Evolutionary conservation across 2,797 vertebrate genomes (phyloP).

Genomic region (Notoglanidium macrostoma): DNA sequence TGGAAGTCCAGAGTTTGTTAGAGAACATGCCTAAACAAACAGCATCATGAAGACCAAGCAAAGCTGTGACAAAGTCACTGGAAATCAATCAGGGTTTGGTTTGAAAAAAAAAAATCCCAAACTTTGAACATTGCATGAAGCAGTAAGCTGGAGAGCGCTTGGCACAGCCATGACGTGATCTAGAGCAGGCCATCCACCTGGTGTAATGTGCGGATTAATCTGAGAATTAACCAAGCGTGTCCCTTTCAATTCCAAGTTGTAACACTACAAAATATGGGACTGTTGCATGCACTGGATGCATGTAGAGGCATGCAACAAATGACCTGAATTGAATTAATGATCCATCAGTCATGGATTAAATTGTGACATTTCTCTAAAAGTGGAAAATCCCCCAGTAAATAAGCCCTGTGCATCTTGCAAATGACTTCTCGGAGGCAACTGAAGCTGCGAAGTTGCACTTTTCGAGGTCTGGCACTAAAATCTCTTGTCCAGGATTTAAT

Average conservation of each 20-base stretch:
- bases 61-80: not conserved
- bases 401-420: not conserved
- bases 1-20: not conserved
- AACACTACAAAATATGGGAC: not conserved
- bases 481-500: conserved; percentile 23
- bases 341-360: not conserved
- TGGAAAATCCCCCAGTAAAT: not conserved
- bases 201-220: not conserved
- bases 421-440: conserved; percentile 10
- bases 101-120: not conserved
- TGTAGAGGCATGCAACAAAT: not conserved
- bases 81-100: not conserved
- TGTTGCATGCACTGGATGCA: not conserved
- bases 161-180: not conserved
- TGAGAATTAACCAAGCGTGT: not conserved
- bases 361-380: not conserved
- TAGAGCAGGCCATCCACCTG: no score
- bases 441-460: not conserved
- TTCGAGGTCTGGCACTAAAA: conserved; percentile 19
- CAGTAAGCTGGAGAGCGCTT: no score
- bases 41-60: not conserved
- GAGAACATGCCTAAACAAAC: not conserved
- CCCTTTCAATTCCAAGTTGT: not conserved
- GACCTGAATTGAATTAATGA: not conserved
- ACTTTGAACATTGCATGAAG: not conserved